Evolutionary conservation across 1,140 invertebrate species (phyloP), one percentile per base, ranked within the genome.

Genomic region (Drosophila baimaii): DNA sequence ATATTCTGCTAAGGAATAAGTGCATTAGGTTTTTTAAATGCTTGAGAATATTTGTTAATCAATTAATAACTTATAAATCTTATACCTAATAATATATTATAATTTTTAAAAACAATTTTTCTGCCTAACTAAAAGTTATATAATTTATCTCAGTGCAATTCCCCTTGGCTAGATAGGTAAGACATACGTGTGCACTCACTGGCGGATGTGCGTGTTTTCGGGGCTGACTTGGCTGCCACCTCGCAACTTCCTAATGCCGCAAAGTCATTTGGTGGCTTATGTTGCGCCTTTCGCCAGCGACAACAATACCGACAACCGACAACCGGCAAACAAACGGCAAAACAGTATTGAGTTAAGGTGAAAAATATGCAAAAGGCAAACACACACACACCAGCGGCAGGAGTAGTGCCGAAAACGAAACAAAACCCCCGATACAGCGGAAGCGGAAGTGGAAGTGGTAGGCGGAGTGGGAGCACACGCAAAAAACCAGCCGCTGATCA

Each of bases 181-280:
- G 58, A 75, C 80, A 83, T 76, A 76, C 72, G 65, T 71, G 79
- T 41, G 33, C 49, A 66, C 65, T 59, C 81, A 46, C 51, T 35
- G 63, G 47, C 76, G 81, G 80, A 83, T 83, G 77, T 84, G 81
- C 81, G 81, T 85, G 81, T 77, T 77, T 74, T 39, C 46, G 43
- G 21, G 33, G 29, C 55, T 73, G 77, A 54, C 77, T 54, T 68
- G 63, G 27, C 58, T 77, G 75, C 56, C 74, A 51, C 77, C 35
- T 66, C 64, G 55, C 68, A 44, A 70, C 69, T 74, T 70, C 77
- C 73, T 81, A 85, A 74, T 85, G 81, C 82, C 81, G 72, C 82
- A 85, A 85, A 85, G 81, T 86, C 81, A 86, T 85, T 85, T 85
- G 81, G 78, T 66, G 82, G 81, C 81, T 85, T 85, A 75, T 49